Evolutionary conservation across 1,140 invertebrate species (phyloP), one percentile per base, ranked within the genome.

Genomic region (Bemisia tabaci): DNA sequence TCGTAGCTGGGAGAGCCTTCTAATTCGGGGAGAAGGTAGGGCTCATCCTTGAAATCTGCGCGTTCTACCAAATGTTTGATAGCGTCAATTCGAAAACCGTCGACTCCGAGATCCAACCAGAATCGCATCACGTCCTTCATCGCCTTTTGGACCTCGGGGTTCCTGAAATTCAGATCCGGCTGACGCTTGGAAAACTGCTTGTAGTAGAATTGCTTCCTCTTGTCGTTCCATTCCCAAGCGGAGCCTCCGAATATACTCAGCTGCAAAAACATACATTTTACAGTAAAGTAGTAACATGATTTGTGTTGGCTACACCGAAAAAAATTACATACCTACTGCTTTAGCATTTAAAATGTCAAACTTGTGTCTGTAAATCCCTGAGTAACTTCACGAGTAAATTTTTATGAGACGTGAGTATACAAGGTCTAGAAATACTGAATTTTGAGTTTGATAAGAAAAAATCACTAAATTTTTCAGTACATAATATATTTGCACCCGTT

Each of bases 51-150:
- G 2, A 76, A 75, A 27, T 71, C 73, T 59, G 59, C 68, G 68
- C 73, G 73, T 71, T 84, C 83, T 62, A 79, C 74, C 59, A 83
- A 64, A 63, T 76, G 75, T 25, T 77, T 76, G 1, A 83, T 75
- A 67, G 85, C 84, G 69, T 87, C 84, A 1, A 91, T 78, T 62
- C 87, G 77, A 72, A 90, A 90, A 0, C 88, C 88, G 72, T 86
- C 84, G 0, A 86, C 84, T 5, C 87, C 88, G 70, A 79, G 78
- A 11, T 86, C 77, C 0, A 89, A 68, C 87, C 88, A 91, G 73
- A 83, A 84, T 2, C 67, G 61, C 26, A 72, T 78, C 75, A 48
- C 33, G 17, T 48, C 33, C 33, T 62, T 62, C 2, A 68, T 22
- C 62, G 65, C 67, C 33, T 65, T 24, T 21, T 59, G 27, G 0